Conservation (phyloP, 2,888 invertebrate species). For the Phortica magna region DNA sequence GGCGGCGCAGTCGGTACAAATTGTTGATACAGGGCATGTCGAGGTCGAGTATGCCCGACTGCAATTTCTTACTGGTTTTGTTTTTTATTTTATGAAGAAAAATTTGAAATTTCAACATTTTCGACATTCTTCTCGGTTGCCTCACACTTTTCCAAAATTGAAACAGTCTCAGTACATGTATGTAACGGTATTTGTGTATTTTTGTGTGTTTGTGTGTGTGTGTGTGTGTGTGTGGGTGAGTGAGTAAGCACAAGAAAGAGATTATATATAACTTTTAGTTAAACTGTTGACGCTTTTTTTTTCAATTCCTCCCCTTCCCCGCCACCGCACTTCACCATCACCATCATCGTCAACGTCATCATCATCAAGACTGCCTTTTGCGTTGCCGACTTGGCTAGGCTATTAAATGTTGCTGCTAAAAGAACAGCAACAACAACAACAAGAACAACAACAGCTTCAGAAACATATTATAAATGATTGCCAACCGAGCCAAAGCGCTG, state of each 20-base stretch:
- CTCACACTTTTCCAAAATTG: background rate
- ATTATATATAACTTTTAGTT: conserved; percentile 38
- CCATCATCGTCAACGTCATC: too few species aligned
- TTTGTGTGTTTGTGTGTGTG: background rate
- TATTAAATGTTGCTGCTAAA: conserved; percentile 37
- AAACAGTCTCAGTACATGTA: background rate
- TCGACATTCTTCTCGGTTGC: conserved; percentile 25
- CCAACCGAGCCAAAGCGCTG: conserved; percentile 1
- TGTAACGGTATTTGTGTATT: background rate
- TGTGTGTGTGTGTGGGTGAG: conserved; percentile 4
- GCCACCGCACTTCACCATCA: too few species aligned
- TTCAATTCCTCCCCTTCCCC: background rate
- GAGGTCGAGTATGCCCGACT: too few species aligned
- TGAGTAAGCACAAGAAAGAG: background rate
- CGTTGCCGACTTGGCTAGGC: conserved; percentile 30
- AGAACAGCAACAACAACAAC: background rate
- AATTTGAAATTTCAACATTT: too few species aligned
- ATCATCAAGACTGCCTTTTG: background rate
- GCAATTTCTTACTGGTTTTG: too few species aligned
- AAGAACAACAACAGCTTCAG: background rate
- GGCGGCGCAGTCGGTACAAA: too few species aligned
- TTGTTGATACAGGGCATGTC: too few species aligned
- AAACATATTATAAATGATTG: conserved; percentile 25
- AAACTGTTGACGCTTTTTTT: conserved; percentile 25
- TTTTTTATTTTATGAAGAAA: too few species aligned